phyloP scores from a whole-genome alignment of 2,113 vertebrate species.

The Puffinus mauretanicus region DNA sequence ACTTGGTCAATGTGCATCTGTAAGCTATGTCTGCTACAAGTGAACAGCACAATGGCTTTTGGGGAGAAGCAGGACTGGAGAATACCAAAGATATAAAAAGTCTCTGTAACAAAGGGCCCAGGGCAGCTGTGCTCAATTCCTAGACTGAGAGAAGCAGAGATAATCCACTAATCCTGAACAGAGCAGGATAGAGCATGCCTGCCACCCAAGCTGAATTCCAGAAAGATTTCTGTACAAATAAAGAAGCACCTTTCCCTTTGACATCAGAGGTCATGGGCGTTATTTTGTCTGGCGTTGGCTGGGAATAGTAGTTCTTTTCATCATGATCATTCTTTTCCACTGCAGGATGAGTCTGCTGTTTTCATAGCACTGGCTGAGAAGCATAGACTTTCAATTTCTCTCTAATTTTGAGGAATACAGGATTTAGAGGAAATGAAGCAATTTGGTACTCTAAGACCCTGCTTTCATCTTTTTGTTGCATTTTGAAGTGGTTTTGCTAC shows the following conservation, averaged over 20 bases:
- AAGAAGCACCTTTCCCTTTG: slow-evolving; percentile 83
- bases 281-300: slow-evolving; percentile 6
- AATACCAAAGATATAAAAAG: slow-evolving; percentile 73
- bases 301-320: background rate
- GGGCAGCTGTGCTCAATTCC: slow-evolving; percentile 85
- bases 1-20: slow-evolving; percentile 52
- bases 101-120: slow-evolving; percentile 87
- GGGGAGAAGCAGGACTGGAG: slow-evolving; percentile 43
- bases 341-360: slow-evolving; percentile 27
- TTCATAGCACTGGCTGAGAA: background rate
- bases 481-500: background rate
- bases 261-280: slow-evolving; percentile 64
- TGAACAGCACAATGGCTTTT: slow-evolving; percentile 75
- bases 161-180: slow-evolving; percentile 91
- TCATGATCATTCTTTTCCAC: slow-evolving; percentile 3
- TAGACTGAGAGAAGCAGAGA: slow-evolving; percentile 78
- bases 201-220: slow-evolving; percentile 82
- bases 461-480: background rate
- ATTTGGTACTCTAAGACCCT: background rate
- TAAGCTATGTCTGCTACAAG: slow-evolving; percentile 73
- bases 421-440: background rate
- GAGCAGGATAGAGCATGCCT: slow-evolving; percentile 76
- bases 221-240: slow-evolving; percentile 90
- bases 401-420: background rate
- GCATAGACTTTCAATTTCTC: background rate